These are phyloP conservation scores for Halichondria panicea DNA, from an alignment of 37 sponge, comb jelly and placozoan species.

Conservation along the genomic window DNA sequence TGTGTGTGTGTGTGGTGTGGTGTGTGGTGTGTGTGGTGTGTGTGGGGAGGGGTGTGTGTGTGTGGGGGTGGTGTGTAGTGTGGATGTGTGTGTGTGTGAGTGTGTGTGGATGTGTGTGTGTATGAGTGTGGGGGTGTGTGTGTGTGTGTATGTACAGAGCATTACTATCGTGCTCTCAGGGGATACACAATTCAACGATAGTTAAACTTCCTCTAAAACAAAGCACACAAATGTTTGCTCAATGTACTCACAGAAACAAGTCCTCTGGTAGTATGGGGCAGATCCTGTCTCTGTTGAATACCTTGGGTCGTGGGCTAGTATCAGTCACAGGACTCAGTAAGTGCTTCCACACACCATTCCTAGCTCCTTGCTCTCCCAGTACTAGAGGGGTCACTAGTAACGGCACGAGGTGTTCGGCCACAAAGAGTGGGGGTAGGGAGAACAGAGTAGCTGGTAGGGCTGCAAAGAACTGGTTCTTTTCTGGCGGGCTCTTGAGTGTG, in stretches of 20 bases:
- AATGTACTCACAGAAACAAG: slow-evolving; percentile 27
- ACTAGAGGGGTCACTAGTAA: slow-evolving; percentile 52
- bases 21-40: too few species aligned
- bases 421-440: slow-evolving; percentile 26
- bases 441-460: slow-evolving; percentile 13
- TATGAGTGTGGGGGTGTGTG: too few species aligned
- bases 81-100: too few species aligned
- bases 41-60: too few species aligned
- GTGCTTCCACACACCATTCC: slow-evolving; percentile 43
- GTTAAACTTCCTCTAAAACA: too few species aligned
- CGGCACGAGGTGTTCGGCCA: slow-evolving; percentile 61
- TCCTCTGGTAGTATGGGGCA: slow-evolving; percentile 35
- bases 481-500: slow-evolving; percentile 40
- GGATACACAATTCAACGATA: too few species aligned
- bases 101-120: too few species aligned
- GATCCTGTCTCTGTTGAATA: slow-evolving; percentile 3
- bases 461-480: slow-evolving; percentile 52
- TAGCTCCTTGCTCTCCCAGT: slow-evolving; percentile 40
- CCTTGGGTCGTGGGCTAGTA: slow-evolving; percentile 4
- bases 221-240: background rate
- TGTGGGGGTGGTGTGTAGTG: too few species aligned
- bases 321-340: slow-evolving; percentile 24
- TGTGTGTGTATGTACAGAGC: too few species aligned
- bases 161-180: background rate
- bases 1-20: too few species aligned